Percentiles rank a stretch among this genome's conserved stretches.
phyloP scores from a whole-genome alignment of 2,113 vertebrate genomes.

The Ramphastos sulfuratus region DNA sequence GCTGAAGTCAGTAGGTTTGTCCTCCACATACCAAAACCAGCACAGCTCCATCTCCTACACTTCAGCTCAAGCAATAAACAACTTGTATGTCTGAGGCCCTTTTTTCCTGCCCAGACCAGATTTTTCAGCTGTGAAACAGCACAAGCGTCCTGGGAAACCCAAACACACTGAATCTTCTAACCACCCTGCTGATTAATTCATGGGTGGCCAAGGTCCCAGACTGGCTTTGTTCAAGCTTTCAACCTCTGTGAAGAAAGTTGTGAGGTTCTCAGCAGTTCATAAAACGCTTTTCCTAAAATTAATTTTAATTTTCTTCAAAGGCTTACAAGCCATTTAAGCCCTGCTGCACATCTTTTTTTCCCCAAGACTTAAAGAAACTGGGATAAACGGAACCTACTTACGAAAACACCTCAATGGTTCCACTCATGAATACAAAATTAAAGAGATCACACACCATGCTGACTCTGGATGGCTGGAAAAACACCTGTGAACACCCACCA shows the following conservation, averaged over 20 bases:
- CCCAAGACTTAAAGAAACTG: background rate
- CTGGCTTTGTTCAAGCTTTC: background rate
- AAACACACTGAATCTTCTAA: background rate
- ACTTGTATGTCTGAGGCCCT: background rate
- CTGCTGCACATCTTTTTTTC: background rate
- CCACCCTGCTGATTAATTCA: background rate
- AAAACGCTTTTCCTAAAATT: background rate
- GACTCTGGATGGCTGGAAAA: background rate
- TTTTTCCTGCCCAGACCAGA: background rate
- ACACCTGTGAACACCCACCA: background rate
- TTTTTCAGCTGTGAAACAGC: slow-evolving; percentile 16
- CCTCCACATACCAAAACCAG: rapidly evolving
- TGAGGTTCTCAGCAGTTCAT: background rate
- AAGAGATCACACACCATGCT: background rate
- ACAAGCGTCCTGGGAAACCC: background rate
- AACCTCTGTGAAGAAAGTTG: background rate
- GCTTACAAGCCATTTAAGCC: background rate
- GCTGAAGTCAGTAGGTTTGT: background rate
- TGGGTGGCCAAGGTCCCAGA: rapidly evolving
- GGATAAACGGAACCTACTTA: background rate
- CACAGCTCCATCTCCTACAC: background rate
- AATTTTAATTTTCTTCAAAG: slow-evolving; percentile 5
- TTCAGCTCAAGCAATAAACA: background rate
- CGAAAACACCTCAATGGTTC: background rate
- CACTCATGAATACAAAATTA: background rate